These are phyloP conservation scores for Athalia cordata DNA, from an alignment of 2,888 invertebrate species.

Conservation along the genomic window DNA sequence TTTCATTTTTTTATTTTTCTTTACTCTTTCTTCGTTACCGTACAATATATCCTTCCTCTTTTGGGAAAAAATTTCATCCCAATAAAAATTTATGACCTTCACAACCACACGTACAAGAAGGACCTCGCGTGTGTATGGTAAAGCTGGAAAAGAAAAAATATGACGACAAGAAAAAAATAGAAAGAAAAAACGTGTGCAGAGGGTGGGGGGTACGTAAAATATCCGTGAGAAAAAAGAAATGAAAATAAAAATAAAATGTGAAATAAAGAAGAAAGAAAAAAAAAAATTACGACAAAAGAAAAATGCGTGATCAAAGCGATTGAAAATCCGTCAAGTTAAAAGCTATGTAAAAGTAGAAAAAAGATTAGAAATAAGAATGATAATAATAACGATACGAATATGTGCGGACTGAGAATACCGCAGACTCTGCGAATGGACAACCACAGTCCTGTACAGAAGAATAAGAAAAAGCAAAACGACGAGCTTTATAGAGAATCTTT, in stretches of 20 bases:
- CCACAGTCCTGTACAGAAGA: conserved; percentile 1
- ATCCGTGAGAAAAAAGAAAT: background rate
- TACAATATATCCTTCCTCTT: background rate
- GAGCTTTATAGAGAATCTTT: background rate
- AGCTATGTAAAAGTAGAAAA: background rate
- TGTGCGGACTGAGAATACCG: background rate
- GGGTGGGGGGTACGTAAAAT: background rate
- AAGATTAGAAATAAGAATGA: background rate
- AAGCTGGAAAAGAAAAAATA: background rate
- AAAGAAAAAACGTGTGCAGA: background rate
- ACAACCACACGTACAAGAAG: background rate
- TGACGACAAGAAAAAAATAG: background rate
- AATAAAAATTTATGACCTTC: conserved; percentile 8
- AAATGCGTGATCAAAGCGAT: conserved; percentile 39
- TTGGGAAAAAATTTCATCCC: conserved; percentile 8
- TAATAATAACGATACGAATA: background rate
- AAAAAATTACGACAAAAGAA: background rate
- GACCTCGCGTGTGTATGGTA: background rate
- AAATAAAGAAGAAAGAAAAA: background rate
- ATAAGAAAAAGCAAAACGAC: conserved; percentile 8
- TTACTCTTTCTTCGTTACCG: background rate
- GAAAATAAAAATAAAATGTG: background rate
- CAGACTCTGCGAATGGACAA: conserved; percentile 3
- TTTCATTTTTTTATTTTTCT: background rate
- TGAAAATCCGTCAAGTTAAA: conserved; percentile 30